Conservation (phyloP, 2,113 vertebrate species). For the Turnix velox region DNA sequence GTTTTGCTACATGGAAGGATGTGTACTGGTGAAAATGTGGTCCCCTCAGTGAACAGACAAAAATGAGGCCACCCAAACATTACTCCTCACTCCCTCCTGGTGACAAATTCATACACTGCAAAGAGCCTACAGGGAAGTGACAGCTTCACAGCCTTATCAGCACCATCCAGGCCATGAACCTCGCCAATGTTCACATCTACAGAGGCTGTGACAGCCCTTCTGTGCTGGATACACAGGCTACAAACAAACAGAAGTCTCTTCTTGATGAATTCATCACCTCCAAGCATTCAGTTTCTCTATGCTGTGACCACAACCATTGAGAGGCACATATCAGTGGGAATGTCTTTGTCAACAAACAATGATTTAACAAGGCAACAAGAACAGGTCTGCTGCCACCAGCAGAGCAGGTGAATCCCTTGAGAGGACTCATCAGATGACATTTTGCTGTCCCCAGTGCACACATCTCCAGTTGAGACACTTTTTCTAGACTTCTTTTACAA, state of each 20-base stretch:
- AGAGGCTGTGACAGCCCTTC: background rate
- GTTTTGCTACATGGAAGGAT: background rate
- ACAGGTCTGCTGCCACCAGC: background rate
- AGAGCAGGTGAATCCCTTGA: background rate
- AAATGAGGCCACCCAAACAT: background rate
- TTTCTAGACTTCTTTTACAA: background rate
- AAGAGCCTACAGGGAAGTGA: background rate
- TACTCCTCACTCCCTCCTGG: background rate
- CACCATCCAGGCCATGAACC: rapidly evolving
- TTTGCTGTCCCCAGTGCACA: background rate
- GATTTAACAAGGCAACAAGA: background rate
- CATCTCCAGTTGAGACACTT: background rate
- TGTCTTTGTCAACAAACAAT: background rate
- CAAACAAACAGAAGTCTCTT: background rate
- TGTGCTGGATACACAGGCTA: background rate
- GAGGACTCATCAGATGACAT: background rate
- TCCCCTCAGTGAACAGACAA: background rate
- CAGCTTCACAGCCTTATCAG: background rate
- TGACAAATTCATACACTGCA: background rate
- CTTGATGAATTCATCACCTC: background rate
- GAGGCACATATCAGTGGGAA: background rate
- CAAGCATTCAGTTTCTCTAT: background rate
- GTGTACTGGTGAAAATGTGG: background rate
- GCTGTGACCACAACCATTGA: background rate
- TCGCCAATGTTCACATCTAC: background rate